Evolutionary conservation across 2,888 invertebrate species (phyloP).

Genomic region (Nowickia ferox): DNA sequence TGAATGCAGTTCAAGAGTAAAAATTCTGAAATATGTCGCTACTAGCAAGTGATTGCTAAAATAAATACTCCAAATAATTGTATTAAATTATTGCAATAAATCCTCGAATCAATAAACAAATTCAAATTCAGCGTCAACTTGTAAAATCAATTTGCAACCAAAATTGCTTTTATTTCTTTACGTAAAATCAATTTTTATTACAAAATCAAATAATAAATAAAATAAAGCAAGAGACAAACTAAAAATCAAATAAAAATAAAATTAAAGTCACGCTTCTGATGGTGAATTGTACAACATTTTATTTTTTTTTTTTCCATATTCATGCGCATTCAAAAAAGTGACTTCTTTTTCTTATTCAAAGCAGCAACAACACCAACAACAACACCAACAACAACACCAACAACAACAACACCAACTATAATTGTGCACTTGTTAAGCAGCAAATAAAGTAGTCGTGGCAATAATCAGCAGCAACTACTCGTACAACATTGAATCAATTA

Average conservation of each 20-base stretch:
- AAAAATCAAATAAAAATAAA: constrained; percentile 65
- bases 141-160: constrained; percentile 52
- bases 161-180: constrained; percentile 16
- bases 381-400: constrained; percentile 31
- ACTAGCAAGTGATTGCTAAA: neutral
- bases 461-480: constrained; percentile 45
- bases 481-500: constrained; percentile 47
- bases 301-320: constrained; percentile 9
- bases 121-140: constrained; percentile 53
- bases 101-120: neutral
- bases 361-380: constrained; percentile 29
- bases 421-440: constrained; percentile 67
- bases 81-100: too few relatives aligned
- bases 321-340: constrained; percentile 27
- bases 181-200: constrained; percentile 53
- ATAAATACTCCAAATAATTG: neutral
- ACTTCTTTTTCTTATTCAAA: constrained; percentile 30
- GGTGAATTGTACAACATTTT: constrained; percentile 34
- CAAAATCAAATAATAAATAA: constrained; percentile 45
- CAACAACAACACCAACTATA: constrained; percentile 44
- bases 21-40: too few relatives aligned
- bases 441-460: constrained; percentile 55
- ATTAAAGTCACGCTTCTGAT: constrained; percentile 70
- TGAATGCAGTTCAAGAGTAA: too few relatives aligned
- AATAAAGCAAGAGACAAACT: constrained; percentile 29